Evolutionary conservation across 2,113 vertebrate genomes (phyloP).

Genomic region (Tyrannus savana): DNA sequence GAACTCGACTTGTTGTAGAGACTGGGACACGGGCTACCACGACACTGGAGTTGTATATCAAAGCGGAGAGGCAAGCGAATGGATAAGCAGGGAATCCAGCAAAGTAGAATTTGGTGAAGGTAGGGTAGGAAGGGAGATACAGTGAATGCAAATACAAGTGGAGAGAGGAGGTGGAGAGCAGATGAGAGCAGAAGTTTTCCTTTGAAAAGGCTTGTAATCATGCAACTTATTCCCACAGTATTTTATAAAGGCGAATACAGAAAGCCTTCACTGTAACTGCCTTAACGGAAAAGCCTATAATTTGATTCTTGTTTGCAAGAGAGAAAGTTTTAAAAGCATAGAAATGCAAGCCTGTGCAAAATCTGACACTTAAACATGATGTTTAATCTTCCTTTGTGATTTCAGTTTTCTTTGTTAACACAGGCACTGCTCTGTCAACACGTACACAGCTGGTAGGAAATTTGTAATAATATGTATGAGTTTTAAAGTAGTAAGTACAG

Average conservation of each 20-base stretch:
- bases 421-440: not conserved
- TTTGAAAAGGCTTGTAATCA: conserved; percentile 26
- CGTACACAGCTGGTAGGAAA: not conserved
- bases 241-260: conserved; percentile 1
- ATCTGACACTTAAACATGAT: not conserved
- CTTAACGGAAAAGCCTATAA: not conserved
- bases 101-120: not conserved
- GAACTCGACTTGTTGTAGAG: not conserved
- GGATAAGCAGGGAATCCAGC: not conserved
- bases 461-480: not conserved
- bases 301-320: conserved; percentile 16
- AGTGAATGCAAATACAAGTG: not conserved
- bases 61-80: not conserved
- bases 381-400: conserved; percentile 20
- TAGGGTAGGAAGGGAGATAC: not conserved
- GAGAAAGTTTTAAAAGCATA: not conserved
- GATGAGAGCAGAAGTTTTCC: not conserved
- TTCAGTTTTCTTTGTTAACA: not conserved
- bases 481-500: not conserved
- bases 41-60: not conserved
- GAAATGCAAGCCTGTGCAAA: conserved; percentile 14
- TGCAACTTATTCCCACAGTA: not conserved
- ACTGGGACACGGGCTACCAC: not conserved
- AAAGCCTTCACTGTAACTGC: conserved; percentile 22
- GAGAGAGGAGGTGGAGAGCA: not conserved